phyloP scores from a whole-genome alignment of 2,888 invertebrate genomes.

The Drosophila peninsularis region DNA sequence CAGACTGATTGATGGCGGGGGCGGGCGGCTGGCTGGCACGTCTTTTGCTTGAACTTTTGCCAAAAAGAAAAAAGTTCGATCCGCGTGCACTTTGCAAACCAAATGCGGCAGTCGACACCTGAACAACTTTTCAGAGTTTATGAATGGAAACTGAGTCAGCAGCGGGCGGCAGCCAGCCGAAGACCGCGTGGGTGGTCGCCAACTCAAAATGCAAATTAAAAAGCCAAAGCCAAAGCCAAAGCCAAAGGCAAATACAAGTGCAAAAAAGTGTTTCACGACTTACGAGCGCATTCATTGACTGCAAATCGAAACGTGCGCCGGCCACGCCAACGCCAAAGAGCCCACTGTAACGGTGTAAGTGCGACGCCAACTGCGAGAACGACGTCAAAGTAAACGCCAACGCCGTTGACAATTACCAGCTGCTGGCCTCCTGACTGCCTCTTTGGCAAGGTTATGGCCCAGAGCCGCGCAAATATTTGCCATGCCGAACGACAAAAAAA shows the following conservation, averaged over 20 bases:
- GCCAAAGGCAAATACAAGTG: slow-evolving; percentile 49
- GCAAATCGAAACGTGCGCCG: slow-evolving; percentile 77
- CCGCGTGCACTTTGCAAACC: slow-evolving; percentile 67
- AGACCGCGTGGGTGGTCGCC: slow-evolving; percentile 68
- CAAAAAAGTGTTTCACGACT: slow-evolving; percentile 77
- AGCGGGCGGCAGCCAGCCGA: slow-evolving; percentile 18
- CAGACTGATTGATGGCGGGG: slow-evolving; percentile 45
- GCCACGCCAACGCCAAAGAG: slow-evolving; percentile 55
- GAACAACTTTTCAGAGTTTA: slow-evolving; percentile 57
- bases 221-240: slow-evolving; percentile 38
- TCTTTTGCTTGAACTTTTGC: slow-evolving; percentile 73
- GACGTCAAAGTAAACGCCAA: slow-evolving; percentile 43
- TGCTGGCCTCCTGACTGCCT: slow-evolving; percentile 52
- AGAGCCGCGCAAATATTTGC: slow-evolving; percentile 69
- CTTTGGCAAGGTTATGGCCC: slow-evolving; percentile 74
- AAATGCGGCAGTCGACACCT: slow-evolving; percentile 61
- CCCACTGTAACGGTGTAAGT: slow-evolving; percentile 10
- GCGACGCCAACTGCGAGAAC: slow-evolving; percentile 18
- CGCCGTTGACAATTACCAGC: slow-evolving; percentile 70
- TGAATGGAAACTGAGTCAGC: slow-evolving; percentile 72
- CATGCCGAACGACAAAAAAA: slow-evolving; percentile 54
- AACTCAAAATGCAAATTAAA: slow-evolving; percentile 76
- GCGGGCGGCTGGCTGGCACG: slow-evolving; percentile 36
- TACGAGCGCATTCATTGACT: slow-evolving; percentile 78
- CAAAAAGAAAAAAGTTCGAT: slow-evolving; percentile 54